Conservation (phyloP, 2,888 invertebrate species). For the Erebia ligea region DNA sequence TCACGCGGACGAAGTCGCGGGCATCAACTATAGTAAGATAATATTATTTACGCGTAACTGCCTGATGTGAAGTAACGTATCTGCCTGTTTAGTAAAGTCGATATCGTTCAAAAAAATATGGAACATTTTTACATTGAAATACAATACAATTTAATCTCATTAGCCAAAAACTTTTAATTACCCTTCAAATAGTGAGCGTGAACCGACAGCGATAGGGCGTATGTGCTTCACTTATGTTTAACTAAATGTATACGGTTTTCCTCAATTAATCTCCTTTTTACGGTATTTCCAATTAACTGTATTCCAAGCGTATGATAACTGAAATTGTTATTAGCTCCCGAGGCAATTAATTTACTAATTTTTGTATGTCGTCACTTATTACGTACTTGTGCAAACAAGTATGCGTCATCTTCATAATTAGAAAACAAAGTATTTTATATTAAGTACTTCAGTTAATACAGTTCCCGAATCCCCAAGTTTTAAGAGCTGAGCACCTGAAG, state of each 20-base stretch:
- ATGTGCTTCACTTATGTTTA: conserved; percentile 21
- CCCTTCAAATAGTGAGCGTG: conserved; percentile 27
- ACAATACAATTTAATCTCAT: conserved; percentile 9
- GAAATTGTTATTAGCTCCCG: conserved; percentile 28
- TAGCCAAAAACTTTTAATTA: conserved; percentile 25
- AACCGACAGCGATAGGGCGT: conserved; percentile 30
- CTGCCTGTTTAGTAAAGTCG: too few relatives aligned
- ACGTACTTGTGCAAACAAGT: conserved; percentile 1
- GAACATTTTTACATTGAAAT: background rate
- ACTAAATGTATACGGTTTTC: conserved; percentile 42
- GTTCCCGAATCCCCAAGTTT: too few relatives aligned
- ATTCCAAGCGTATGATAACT: conserved; percentile 46
- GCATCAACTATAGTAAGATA: too few relatives aligned
- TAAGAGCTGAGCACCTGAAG: too few relatives aligned
- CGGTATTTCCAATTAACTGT: conserved; percentile 48
- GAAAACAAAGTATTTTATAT: background rate
- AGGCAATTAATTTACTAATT: conserved; percentile 26
- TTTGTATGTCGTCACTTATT: conserved; percentile 4
- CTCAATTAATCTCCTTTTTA: conserved; percentile 47
- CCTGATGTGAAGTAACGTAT: too few relatives aligned
- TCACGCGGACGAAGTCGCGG: too few relatives aligned
- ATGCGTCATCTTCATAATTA: background rate
- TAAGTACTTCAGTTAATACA: background rate
- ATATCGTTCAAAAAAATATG: background rate
- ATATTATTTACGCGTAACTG: too few relatives aligned